These are phyloP conservation scores for Sciaenops ocellatus DNA, from an alignment of 2,797 vertebrate genomes.

Conservation along the genomic window DNA sequence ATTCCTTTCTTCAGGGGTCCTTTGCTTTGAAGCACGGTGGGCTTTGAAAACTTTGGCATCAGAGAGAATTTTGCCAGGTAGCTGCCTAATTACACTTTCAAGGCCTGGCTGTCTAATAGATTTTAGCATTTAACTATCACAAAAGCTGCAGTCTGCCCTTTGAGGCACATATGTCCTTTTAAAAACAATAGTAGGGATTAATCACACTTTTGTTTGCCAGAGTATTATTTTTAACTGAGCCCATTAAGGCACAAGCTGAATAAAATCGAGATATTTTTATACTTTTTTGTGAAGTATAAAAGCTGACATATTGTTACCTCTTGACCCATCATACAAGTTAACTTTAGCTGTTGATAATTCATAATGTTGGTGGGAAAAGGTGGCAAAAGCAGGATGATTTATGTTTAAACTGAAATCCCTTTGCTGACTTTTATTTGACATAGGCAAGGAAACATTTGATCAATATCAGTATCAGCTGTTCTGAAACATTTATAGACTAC, in stretches of 20 bases:
- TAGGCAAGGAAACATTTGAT: slow-evolving; percentile 50
- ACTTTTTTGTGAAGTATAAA: slow-evolving; percentile 21
- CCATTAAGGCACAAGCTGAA: slow-evolving; percentile 5
- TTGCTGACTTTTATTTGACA: slow-evolving; percentile 23
- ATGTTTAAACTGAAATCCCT: slow-evolving; percentile 26
- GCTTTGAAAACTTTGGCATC: slow-evolving; percentile 75
- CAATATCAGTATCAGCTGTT: slow-evolving; percentile 51
- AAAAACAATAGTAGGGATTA: slow-evolving; percentile 54
- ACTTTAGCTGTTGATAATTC: slow-evolving; percentile 18
- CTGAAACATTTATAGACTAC: slow-evolving; percentile 50
- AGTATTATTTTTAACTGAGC: slow-evolving; percentile 51
- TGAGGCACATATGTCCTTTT: slow-evolving; percentile 58
- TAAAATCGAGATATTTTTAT: slow-evolving; percentile 20
- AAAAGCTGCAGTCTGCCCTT: slow-evolving; percentile 67
- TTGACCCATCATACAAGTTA: not conserved
- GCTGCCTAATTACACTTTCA: slow-evolving; percentile 76
- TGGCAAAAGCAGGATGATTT: slow-evolving; percentile 4
- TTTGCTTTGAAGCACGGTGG: slow-evolving; percentile 68
- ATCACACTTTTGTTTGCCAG: slow-evolving; percentile 56
- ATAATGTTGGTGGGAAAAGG: not conserved
- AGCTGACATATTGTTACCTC: slow-evolving; percentile 29
- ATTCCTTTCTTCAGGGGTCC: slow-evolving; percentile 69
- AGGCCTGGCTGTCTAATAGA: slow-evolving; percentile 58
- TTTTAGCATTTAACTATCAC: slow-evolving; percentile 65
- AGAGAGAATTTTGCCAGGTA: slow-evolving; percentile 75